Evolutionary conservation across 2,888 invertebrate genomes (phyloP).

Genomic region (Pegoplata infirma): DNA sequence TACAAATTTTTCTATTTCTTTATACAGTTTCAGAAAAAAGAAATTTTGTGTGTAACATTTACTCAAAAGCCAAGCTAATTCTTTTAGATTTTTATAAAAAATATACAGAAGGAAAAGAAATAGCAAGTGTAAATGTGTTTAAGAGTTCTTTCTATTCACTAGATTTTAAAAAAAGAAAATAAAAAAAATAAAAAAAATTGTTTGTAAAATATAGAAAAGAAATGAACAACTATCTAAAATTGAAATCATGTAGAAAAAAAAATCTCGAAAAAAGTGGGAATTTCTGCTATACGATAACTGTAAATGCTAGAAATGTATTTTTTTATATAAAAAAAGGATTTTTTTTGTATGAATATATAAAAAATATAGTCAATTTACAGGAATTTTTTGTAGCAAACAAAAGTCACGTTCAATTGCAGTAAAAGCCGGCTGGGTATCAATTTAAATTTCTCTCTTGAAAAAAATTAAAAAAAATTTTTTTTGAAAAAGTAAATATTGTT

Average conservation of each 20-base stretch:
- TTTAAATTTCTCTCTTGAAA: slow-evolving; percentile 6
- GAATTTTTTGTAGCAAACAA: slow-evolving; percentile 36
- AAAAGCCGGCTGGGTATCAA: slow-evolving; percentile 55
- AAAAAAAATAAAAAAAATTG: slow-evolving; percentile 26
- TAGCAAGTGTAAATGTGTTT: slow-evolving; percentile 53
- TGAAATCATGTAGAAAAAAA: slow-evolving; percentile 63
- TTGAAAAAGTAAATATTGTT: slow-evolving; percentile 22
- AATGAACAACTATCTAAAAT: slow-evolving; percentile 66
- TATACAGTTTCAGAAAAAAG: not conserved
- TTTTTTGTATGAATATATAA: not conserved
- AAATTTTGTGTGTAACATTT: not conserved
- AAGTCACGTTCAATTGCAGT: slow-evolving; percentile 59
- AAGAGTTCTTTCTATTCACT: slow-evolving; percentile 48
- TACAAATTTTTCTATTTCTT: not conserved
- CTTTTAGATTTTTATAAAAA: not conserved
- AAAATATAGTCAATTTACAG: not conserved
- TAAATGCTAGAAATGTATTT: not conserved
- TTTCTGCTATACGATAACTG: not conserved
- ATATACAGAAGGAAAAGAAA: not conserved
- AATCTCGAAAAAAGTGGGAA: slow-evolving; percentile 21
- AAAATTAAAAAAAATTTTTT: not conserved
- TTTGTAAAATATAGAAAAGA: slow-evolving; percentile 30
- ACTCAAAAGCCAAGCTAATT: not conserved
- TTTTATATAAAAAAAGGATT: not conserved
- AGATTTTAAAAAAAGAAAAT: not conserved